Base-by-base conservation (phyloP, 2,888 invertebrate species). In the Philonicus albiceps region DNA sequence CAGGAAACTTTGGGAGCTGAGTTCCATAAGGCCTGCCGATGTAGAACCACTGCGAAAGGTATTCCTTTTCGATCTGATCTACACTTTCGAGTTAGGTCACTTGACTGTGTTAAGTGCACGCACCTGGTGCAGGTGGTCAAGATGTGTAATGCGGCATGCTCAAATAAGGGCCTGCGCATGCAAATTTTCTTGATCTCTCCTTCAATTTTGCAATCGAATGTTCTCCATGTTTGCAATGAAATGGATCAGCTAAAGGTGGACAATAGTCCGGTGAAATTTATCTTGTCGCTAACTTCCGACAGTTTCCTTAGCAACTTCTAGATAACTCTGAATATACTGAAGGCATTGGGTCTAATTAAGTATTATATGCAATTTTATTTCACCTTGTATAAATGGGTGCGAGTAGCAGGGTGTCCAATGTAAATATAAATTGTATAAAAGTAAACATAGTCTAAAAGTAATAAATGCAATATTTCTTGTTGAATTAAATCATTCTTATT, bases 91-190 rank as follows among this genome's bases (percentile, higher is more conserved):
- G 19, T 80, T 19, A 34, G 53, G 49, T 80, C 80, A 80, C 53
- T 80, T 49, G 80, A 80, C 31, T 80, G 80, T 80, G 49, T 84
- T 75, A 64, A 76, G 49, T 83, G 83, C 76, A 87, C 83, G 87
- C 87, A 87, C 87, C 87, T 87, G 87, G 87, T 86, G 87, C 87
- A 87, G 87, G 87, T 87, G 87, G 87, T 86, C 87, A 76, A 81
- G 80, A 86, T 64, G 64, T 64, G 64, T 64, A 87, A 87, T 86
- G 83, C 83, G 86, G 86, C 43, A 83, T 76, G 87, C 74, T 75
- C 87, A 87, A 86, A 87, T 87, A 87, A 87, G 87, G 87, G 76
- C 75, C 83, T 87, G 75, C 31, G 76, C 85, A 87, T 87, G 87
- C 87, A 87, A 87, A 87, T 87, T 87, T 64, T 64, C 78, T 84